Base-by-base conservation (phyloP, 2,888 invertebrate species). In the Adelognathus sp. region DNA sequence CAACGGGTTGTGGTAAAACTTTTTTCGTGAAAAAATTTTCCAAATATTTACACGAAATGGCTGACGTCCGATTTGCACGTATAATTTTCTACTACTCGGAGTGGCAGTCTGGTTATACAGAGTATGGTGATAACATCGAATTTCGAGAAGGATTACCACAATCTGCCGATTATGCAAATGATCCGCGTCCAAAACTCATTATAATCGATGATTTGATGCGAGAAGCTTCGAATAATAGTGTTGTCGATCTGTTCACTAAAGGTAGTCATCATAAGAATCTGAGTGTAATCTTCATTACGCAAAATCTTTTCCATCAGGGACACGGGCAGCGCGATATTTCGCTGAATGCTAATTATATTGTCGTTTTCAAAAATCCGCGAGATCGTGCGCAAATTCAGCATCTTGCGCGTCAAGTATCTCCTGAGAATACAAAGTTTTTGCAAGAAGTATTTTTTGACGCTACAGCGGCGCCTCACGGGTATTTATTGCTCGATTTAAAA, bases 391-490 rank as follows among this genome's bases (percentile, higher is more conserved):
- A n/a, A n/a, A n/a, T n/a, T n/a, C n/a, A 29, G 2, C 71, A 61
- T 67, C 54, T 73, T 4, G 46, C 76, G 2, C 21, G 74, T 1
- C 79, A 76, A 64, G 63, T 80, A 3, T 81, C 18, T 29, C 77
- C 83, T 2, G 70, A 80, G 46, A 54, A 80, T 31, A 60, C 73
- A n/a, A n/a, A n/a, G n/a, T n/a, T n/a, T n/a, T n/a, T n/a, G n/a
- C n/a, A n/a, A n/a, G n/a, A n/a, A n/a, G 3, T 54, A 60, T 46
- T 75, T 64, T 50, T 56, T 3, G 72, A 79, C 31, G 76, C 81
- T 0, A 81, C 81, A 2, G 29, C 33, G 1, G 9, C 21, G 3
- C 67, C 60, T 0, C 76, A 76, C 29, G 58, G 79, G 7, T 76
- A 79, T 46, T n/a, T 69, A 11, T 56, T 69, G n/a, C n/a, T n/a